phyloP scores from a whole-genome alignment of 92 coral and sea anemone genomes.

The Epizoanthus ramosus region DNA sequence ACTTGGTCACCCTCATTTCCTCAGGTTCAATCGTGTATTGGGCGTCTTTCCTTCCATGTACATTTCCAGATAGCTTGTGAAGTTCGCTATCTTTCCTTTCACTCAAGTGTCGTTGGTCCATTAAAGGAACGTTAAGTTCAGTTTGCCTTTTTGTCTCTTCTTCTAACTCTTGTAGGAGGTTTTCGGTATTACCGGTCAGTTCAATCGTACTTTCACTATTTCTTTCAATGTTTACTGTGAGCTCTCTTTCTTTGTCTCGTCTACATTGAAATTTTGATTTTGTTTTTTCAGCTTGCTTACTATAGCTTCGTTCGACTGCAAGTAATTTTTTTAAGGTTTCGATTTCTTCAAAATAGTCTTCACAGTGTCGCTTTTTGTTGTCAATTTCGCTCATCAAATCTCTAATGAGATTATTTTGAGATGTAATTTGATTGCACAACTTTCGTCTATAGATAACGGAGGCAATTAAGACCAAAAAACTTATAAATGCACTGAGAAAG shows the following conservation, averaged over 20 bases:
- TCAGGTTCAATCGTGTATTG: conserved; percentile 19
- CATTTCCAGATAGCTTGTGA: conserved; percentile 39
- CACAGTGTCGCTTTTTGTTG: conserved; percentile 53
- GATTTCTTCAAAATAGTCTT: conserved; percentile 63
- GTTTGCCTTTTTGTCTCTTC: conserved; percentile 46
- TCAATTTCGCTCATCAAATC: conserved; percentile 48
- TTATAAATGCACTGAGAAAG: conserved; percentile 7
- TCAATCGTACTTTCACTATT: conserved; percentile 42
- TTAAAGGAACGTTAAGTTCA: conserved; percentile 50
- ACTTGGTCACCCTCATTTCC: neutral
- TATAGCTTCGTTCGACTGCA: conserved; percentile 73
- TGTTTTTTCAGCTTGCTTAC: conserved; percentile 45
- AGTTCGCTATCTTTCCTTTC: conserved; percentile 49
- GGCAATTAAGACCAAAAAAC: conserved; percentile 36
- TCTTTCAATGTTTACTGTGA: conserved; percentile 23
- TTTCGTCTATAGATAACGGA: conserved; percentile 42
- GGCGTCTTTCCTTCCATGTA: conserved; percentile 12
- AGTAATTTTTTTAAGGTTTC: conserved; percentile 72
- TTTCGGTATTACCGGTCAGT: conserved; percentile 46
- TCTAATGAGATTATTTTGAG: conserved; percentile 39
- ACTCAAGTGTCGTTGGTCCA: conserved; percentile 47
- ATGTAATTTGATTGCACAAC: conserved; percentile 28
- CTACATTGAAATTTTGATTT: neutral
- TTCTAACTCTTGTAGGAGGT: conserved; percentile 54
- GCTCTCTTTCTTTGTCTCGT: neutral